Percentiles rank a stretch among this genome's conserved stretches.
Conservation (phyloP, 2,888 invertebrate species). For the Agonum fuliginosum region DNA sequence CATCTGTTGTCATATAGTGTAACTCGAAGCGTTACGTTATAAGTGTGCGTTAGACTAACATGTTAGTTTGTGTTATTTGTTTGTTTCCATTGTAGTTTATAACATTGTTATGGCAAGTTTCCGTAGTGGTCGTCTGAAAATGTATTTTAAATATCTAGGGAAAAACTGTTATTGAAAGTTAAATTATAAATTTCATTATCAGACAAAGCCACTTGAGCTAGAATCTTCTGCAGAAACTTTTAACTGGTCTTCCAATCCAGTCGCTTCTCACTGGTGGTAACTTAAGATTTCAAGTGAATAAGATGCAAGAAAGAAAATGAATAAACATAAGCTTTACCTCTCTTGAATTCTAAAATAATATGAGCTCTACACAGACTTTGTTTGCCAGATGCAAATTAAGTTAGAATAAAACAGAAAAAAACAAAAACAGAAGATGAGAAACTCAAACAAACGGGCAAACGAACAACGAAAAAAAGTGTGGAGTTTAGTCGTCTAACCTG, state of each 20-base stretch:
- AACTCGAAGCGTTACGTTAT: too few relatives aligned
- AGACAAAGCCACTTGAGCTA: slow-evolving; percentile 17
- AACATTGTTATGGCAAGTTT: too few relatives aligned
- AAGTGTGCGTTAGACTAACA: too few relatives aligned
- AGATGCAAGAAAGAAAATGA: slow-evolving; percentile 55
- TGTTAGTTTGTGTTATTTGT: too few relatives aligned
- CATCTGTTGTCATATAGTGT: too few relatives aligned
- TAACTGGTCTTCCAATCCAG: slow-evolving; percentile 26
- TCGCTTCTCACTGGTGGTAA: neutral
- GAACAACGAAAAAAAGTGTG: slow-evolving; percentile 29
- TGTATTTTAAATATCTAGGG: too few relatives aligned
- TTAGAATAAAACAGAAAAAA: slow-evolving; percentile 51
- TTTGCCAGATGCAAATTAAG: slow-evolving; percentile 57
- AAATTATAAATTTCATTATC: slow-evolving; percentile 34
- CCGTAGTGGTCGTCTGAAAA: too few relatives aligned
- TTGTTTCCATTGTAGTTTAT: too few relatives aligned
- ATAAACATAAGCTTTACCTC: slow-evolving; percentile 52
- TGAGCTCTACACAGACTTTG: slow-evolving; percentile 44
- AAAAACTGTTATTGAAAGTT: neutral
- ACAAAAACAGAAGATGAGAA: slow-evolving; percentile 40
- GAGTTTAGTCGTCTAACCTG: slow-evolving; percentile 43
- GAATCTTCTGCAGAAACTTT: slow-evolving; percentile 21
- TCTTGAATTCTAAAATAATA: slow-evolving; percentile 55
- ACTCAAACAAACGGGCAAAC: slow-evolving; percentile 46
- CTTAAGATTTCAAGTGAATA: slow-evolving; percentile 2